These are phyloP conservation scores for Natator depressus DNA, from an alignment of 2,113 vertebrate species.

Conservation along the genomic window DNA sequence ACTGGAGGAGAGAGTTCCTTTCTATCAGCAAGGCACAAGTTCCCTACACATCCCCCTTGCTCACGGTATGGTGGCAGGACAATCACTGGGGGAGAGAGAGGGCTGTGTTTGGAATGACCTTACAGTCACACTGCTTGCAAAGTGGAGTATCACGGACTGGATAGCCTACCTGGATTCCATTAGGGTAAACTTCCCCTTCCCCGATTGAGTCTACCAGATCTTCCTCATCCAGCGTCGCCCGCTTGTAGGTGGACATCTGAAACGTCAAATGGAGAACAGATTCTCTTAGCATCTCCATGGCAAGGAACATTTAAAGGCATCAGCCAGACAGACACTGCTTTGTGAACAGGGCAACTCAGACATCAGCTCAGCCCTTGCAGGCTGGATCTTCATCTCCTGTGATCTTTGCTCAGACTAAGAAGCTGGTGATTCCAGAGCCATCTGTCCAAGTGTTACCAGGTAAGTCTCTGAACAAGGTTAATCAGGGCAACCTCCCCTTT, in stretches of 20 bases:
- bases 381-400: too few relatives aligned
- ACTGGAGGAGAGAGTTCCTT: not conserved
- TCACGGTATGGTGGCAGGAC: not conserved
- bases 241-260: constrained; percentile 96
- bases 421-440: not conserved
- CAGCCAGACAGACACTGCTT: not conserved
- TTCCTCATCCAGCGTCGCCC: constrained; percentile 93
- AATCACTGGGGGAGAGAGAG: not conserved
- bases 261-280: constrained; percentile 84
- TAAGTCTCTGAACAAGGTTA: not conserved
- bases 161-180: constrained; percentile 85
- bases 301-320: too few relatives aligned
- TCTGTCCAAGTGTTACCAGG: not conserved
- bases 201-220: constrained; percentile 88
- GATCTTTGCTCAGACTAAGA: not conserved
- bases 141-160: not conserved
- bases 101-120: not conserved
- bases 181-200: constrained; percentile 86
- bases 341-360: not conserved
- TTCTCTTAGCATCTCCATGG: constrained; percentile 82
- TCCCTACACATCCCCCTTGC: accelerated
- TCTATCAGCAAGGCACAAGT: not conserved
- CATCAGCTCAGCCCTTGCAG: not conserved
- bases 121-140: not conserved
- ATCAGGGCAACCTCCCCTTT: constrained; percentile 8